A percentile compares a stretch with the other conserved stretches of the same genome.
Conservation (phyloP, 1,140 invertebrate genomes). For the Odontomachus brunneus region DNA sequence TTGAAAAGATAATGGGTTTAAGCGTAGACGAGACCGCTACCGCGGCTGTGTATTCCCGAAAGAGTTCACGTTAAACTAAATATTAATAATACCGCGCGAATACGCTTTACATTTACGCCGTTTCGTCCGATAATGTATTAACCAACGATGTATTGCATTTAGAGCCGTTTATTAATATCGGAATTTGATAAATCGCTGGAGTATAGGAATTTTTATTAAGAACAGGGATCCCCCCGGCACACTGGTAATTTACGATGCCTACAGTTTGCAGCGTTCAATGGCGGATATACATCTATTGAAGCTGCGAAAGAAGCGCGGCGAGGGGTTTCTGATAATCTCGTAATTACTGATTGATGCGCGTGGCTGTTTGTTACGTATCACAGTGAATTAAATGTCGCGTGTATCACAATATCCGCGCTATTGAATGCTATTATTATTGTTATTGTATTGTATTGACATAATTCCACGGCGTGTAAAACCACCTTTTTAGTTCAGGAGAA, state of each 20-base stretch:
- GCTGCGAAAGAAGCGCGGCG: neutral
- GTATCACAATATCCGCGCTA: neutral
- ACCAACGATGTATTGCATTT: slow-evolving; percentile 43
- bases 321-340: neutral
- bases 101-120: slow-evolving; percentile 29
- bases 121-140: slow-evolving; percentile 26
- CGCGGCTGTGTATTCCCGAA: neutral
- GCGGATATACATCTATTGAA: slow-evolving; percentile 10
- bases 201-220: slow-evolving; percentile 57
- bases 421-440: neutral
- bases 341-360: slow-evolving; percentile 6
- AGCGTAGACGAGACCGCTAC: neutral
- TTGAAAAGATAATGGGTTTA: slow-evolving; percentile 6
- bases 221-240: slow-evolving; percentile 18
- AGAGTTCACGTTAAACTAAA: slow-evolving; percentile 17
- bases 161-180: slow-evolving; percentile 54
- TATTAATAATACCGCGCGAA: slow-evolving; percentile 33
- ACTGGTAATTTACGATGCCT: slow-evolving; percentile 27
- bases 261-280: slow-evolving; percentile 33
- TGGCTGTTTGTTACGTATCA: neutral
- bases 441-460: slow-evolving; percentile 8
- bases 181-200: slow-evolving; percentile 46
- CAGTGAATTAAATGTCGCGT: neutral
- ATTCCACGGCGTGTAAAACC: neutral
- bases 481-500: neutral